These are phyloP conservation scores for Channa argus DNA, from an alignment of 2,113 vertebrate species.

Conservation along the genomic window DNA sequence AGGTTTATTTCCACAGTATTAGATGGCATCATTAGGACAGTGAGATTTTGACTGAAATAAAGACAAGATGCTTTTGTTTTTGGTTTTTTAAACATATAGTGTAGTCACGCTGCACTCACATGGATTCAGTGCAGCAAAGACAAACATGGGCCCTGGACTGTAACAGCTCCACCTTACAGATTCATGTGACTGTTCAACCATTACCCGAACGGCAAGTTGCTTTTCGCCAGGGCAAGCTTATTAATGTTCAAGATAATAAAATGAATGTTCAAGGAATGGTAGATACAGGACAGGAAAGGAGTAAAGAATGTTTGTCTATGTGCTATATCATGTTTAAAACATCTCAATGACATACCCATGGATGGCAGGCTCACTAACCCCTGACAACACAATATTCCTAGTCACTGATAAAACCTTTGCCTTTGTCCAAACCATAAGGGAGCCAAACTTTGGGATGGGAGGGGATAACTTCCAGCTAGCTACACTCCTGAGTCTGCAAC, in stretches of 20 bases:
- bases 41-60: constrained; percentile 43
- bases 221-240: constrained; percentile 44
- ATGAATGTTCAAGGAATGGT: constrained; percentile 50
- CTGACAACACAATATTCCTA: constrained; percentile 42
- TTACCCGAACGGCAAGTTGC: constrained; percentile 73
- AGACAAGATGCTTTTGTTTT: constrained; percentile 22
- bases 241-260: constrained; percentile 30
- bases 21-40: constrained; percentile 15
- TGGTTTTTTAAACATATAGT: constrained; percentile 7
- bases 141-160: constrained; percentile 70
- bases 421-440: constrained; percentile 46
- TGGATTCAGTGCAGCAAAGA: constrained; percentile 56
- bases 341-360: constrained; percentile 10
- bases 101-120: constrained; percentile 27
- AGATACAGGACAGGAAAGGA: constrained; percentile 22
- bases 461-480: constrained; percentile 32
- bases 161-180: constrained; percentile 75
- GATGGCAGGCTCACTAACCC: constrained; percentile 6
- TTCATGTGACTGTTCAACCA: constrained; percentile 75
- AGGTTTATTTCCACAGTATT: constrained; percentile 27
- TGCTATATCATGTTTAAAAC: constrained; percentile 26
- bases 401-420: constrained; percentile 53
- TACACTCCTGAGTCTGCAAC: constrained; percentile 16
- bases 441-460: constrained; percentile 64
- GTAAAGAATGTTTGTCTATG: constrained; percentile 33